Evolutionary conservation across 2,888 invertebrate genomes (phyloP).

Genomic region (Junonia oenone): DNA sequence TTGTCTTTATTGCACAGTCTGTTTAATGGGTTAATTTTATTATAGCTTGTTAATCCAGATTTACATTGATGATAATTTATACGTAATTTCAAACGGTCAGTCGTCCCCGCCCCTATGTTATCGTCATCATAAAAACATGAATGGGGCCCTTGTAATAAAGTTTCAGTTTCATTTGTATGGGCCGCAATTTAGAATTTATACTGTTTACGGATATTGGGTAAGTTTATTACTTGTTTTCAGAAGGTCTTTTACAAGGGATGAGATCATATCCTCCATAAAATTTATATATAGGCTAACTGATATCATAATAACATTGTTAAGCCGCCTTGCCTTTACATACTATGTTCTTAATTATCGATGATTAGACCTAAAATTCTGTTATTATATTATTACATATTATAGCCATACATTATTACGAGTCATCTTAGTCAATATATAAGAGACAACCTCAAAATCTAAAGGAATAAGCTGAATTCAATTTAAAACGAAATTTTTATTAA

Average conservation of each 20-base stretch:
- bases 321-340: background rate
- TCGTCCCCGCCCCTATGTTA: slow-evolving; percentile 36
- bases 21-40: too few species aligned
- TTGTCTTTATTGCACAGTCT: too few species aligned
- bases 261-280: background rate
- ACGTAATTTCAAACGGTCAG: slow-evolving; percentile 44
- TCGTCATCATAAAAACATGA: slow-evolving; percentile 34
- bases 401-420: too few species aligned
- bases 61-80: slow-evolving; percentile 48
- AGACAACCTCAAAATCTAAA: too few species aligned
- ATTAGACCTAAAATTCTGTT: too few species aligned
- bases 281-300: background rate
- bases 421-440: too few species aligned
- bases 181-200: slow-evolving; percentile 4
- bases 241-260: background rate
- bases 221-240: slow-evolving; percentile 1
- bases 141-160: slow-evolving; percentile 4
- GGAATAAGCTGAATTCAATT: too few species aligned
- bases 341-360: too few species aligned
- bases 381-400: too few species aligned
- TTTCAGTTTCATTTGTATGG: slow-evolving; percentile 11
- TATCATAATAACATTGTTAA: background rate
- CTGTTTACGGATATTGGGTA: background rate
- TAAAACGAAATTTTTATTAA: too few species aligned
- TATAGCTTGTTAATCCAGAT: background rate